Conservation (phyloP, 2,797 vertebrate genomes). For the Danio kyathit region DNA sequence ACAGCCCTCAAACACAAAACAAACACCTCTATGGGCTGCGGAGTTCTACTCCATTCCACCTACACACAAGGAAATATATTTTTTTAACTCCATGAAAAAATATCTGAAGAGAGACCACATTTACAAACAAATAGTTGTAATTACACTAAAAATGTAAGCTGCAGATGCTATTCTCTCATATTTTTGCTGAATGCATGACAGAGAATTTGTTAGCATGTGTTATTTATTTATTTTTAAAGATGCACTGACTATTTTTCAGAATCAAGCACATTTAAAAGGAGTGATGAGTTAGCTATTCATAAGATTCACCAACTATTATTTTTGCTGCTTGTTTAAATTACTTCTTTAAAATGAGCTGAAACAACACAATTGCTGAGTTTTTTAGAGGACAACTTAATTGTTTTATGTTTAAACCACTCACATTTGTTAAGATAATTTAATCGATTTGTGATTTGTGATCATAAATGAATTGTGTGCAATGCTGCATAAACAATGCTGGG, state of each 20-base stretch:
- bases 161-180: neutral
- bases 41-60: slow-evolving; percentile 68
- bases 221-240: too few species aligned
- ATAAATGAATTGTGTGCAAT: too few species aligned
- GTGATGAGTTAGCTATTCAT: neutral
- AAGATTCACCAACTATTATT: neutral
- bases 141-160: slow-evolving; percentile 12
- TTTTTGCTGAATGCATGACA: neutral
- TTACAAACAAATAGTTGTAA: slow-evolving; percentile 4
- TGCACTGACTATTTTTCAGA: neutral
- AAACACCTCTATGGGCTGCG: slow-evolving; percentile 81
- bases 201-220: neutral
- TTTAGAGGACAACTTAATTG: too few species aligned
- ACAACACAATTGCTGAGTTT: too few species aligned
- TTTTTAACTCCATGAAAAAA: neutral
- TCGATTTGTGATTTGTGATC: too few species aligned
- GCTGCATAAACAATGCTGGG: too few species aligned
- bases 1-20: slow-evolving; percentile 85
- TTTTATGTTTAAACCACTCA: too few species aligned
- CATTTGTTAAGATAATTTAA: too few species aligned
- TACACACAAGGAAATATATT: slow-evolving; percentile 54
- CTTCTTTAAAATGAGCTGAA: too few species aligned
- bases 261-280: neutral
- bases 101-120: neutral
- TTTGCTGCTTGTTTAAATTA: too few species aligned